phyloP scores from a whole-genome alignment of 2,888 invertebrate species.

The Drosophila kanekoi region DNA sequence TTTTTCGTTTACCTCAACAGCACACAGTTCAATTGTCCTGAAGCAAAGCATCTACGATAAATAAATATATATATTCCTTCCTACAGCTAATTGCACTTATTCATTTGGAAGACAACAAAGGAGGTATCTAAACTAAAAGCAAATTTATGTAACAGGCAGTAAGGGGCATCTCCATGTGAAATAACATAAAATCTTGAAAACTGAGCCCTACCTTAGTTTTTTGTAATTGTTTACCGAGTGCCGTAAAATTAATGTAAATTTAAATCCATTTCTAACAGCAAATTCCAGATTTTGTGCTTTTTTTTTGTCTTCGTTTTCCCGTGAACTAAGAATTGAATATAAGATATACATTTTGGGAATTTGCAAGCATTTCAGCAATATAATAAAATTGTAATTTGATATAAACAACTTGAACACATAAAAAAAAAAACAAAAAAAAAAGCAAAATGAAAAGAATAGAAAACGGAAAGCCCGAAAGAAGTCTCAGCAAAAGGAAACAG shows the following conservation, averaged over 20 bases:
- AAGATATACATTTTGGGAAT: conserved; percentile 51
- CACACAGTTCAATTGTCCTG: conserved; percentile 4
- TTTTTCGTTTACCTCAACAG: neutral
- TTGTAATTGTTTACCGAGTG: conserved; percentile 10
- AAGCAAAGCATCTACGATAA: neutral
- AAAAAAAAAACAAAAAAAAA: conserved; percentile 14
- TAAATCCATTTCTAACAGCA: conserved; percentile 1
- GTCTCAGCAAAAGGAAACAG: conserved; percentile 39
- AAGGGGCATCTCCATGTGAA: too few species aligned
- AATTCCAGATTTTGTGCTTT: neutral
- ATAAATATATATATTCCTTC: neutral
- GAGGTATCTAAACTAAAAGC: too few species aligned
- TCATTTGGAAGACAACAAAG: too few species aligned
- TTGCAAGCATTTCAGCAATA: conserved; percentile 52
- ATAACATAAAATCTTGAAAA: too few species aligned
- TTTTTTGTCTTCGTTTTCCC: conserved; percentile 9
- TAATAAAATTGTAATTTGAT: conserved; percentile 75
- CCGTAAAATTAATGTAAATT: neutral
- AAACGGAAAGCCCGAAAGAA: conserved; percentile 24
- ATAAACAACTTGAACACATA: conserved; percentile 66
- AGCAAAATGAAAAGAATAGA: conserved; percentile 14
- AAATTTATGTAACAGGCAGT: too few species aligned
- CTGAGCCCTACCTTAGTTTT: neutral
- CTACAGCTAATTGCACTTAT: conserved; percentile 14
- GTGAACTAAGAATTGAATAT: conserved; percentile 50